A percentile compares a stretch with the other conserved stretches of the same genome.
Conservation (phyloP, 2,797 vertebrate genomes). For the Phoebastria nigripes region DNA sequence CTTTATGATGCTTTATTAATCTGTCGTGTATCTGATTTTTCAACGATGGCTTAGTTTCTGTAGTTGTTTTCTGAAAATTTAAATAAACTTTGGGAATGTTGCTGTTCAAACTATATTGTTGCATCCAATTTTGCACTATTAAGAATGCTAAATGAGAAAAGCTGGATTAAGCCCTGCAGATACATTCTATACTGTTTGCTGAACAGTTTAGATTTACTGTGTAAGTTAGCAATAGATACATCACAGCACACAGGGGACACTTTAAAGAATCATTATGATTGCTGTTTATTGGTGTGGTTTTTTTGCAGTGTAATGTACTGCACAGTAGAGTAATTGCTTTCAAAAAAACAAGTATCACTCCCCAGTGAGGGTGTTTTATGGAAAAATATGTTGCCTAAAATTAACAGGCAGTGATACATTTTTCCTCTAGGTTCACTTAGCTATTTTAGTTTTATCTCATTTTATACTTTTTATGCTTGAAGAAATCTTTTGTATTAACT, state of each 20-base stretch:
- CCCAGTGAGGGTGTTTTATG: neutral
- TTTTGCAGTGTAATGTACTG: constrained; percentile 26
- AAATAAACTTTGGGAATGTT: neutral
- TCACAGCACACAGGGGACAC: constrained; percentile 15
- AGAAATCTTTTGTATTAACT: constrained; percentile 24
- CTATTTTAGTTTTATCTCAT: neutral
- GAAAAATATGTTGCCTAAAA: constrained; percentile 32
- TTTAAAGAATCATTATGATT: constrained; percentile 57
- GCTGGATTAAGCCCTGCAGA: neutral
- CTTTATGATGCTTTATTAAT: neutral
- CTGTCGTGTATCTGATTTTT: neutral
- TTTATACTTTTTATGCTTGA: constrained; percentile 29
- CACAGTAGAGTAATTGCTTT: constrained; percentile 33
- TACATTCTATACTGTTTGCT: constrained; percentile 3
- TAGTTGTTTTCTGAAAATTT: neutral
- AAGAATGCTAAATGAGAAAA: constrained; percentile 16
- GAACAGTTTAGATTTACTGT: constrained; percentile 37
- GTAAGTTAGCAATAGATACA: constrained; percentile 30
- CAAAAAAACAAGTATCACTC: constrained; percentile 38
- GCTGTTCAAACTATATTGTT: neutral
- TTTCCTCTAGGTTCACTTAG: neutral
- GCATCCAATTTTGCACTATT: neutral
- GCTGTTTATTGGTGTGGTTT: constrained; percentile 28
- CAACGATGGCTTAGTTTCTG: neutral
- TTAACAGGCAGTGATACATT: constrained; percentile 23